Conservation (phyloP, 2,888 invertebrate genomes). For the Mythimna ferrago region DNA sequence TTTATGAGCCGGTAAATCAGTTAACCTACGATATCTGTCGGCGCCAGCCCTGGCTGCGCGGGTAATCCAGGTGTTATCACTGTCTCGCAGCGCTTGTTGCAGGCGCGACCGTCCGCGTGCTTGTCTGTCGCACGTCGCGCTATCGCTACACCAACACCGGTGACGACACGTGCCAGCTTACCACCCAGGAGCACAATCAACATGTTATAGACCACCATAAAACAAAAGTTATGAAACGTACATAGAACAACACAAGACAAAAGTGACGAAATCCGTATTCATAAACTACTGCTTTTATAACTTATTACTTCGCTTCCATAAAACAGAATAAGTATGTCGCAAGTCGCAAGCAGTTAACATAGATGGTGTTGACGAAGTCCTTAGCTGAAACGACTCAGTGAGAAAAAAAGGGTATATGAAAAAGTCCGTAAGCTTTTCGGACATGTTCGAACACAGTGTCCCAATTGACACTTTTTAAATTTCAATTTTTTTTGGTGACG, state of each 20-base stretch:
- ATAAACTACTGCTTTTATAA: slow-evolving; percentile 10
- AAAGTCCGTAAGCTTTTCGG: no score
- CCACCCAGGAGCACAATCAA: slow-evolving; percentile 32
- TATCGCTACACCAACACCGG: slow-evolving; percentile 24
- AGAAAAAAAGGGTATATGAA: not conserved
- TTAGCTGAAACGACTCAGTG: not conserved
- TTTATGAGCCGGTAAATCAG: not conserved
- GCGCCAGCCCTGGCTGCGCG: slow-evolving; percentile 17
- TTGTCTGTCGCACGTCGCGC: slow-evolving; percentile 1
- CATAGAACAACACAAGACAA: not conserved
- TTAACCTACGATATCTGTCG: not conserved
- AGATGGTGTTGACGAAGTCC: not conserved
- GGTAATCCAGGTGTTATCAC: slow-evolving; percentile 22
- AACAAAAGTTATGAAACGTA: slow-evolving; percentile 15
- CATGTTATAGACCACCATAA: slow-evolving; percentile 4
- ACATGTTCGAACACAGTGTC: no score
- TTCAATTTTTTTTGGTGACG: no score
- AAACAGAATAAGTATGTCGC: not conserved
- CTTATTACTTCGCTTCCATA: not conserved
- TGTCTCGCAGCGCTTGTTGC: not conserved
- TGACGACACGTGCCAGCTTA: not conserved
- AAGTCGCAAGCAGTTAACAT: not conserved
- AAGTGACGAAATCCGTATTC: not conserved
- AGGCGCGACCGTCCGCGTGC: not conserved
- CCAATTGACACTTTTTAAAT: no score